Evolutionary conservation across 2,888 invertebrate species (phyloP), one percentile per base, ranked within the genome.

Genomic region (Brenthis ino): DNA sequence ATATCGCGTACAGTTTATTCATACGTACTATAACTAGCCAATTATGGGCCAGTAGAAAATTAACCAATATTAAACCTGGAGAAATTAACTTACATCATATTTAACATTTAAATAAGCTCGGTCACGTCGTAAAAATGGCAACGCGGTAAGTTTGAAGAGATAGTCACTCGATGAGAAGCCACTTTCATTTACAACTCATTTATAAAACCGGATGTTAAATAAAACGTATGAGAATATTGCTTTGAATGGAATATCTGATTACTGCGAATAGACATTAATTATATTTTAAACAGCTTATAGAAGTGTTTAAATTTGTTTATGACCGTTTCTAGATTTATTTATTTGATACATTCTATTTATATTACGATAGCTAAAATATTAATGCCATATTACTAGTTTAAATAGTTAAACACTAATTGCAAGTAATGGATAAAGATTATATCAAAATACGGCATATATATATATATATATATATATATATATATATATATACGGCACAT

Each of bases 101-200:
- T 57, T 60, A 63, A 37, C 51, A 58, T 68, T 64, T 61, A 67
- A 64, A 67, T 58, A 65, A 69, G 64, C 65, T 60, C 64, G 48
- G 51, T 64, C 50, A 68, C 58, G 57, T 61, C 63, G 63, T 65
- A 64, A 61, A 70, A 72, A 70, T 65, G 54, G 58, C 72, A 58
- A 11, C 33, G 51, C 72, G 72, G 72, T 57, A 58, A 57, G 57
- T 68, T 70, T 65, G 68, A 68, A 70, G 61, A 64, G 64, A 65
- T 63, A 63, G 57, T 57, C 24, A 51, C 63, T 8, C 56, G 68
- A 65, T 71, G 71, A 60, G 70, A 60, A 68, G 64, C 63, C 57
- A 70, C 72, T 72, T 72, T 72, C 72, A 64, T 72, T 72, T 68
- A 65, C 70, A 64, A 63, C 57, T 65, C 63, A 57, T 68, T 68